Evolutionary conservation across 2,113 vertebrate genomes (phyloP).

Genomic region (Lichenostomus cassidix): DNA sequence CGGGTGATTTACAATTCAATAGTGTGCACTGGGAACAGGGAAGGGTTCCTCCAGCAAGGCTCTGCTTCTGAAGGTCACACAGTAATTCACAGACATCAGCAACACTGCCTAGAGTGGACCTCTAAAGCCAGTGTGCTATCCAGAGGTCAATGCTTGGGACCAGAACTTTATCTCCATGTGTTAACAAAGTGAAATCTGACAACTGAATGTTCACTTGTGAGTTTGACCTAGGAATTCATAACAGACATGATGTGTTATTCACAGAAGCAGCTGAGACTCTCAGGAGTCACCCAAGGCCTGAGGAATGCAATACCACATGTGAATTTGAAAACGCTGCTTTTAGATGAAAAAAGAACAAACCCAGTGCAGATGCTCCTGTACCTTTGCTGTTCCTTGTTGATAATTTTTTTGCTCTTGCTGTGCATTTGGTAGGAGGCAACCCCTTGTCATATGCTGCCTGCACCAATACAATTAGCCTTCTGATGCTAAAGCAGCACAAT

Average conservation of each 20-base stretch:
- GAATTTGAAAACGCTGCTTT: not conserved
- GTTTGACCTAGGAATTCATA: conserved; percentile 1
- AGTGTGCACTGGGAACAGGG: not conserved
- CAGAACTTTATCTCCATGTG: not conserved
- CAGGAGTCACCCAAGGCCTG: not conserved
- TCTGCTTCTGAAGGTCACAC: not conserved
- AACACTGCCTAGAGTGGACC: not conserved
- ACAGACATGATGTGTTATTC: not conserved
- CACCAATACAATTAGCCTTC: conserved; percentile 14
- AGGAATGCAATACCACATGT: not conserved
- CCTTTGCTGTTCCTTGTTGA: not conserved
- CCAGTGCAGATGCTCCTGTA: not conserved
- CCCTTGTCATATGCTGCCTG: not conserved
- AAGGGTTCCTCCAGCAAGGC: not conserved
- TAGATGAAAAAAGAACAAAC: not conserved
- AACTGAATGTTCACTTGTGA: not conserved
- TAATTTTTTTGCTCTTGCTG: not conserved
- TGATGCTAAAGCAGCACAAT: not conserved
- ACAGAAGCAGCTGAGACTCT: not conserved
- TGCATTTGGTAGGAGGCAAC: not conserved
- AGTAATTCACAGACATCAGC: not conserved
- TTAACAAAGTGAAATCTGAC: not conserved
- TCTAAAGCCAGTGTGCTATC: not conserved
- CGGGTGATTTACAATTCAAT: not conserved
- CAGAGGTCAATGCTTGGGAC: not conserved